These are phyloP conservation scores for Neocrepidodera transversa DNA, from an alignment of 2,888 invertebrate species.

Conservation along the genomic window DNA sequence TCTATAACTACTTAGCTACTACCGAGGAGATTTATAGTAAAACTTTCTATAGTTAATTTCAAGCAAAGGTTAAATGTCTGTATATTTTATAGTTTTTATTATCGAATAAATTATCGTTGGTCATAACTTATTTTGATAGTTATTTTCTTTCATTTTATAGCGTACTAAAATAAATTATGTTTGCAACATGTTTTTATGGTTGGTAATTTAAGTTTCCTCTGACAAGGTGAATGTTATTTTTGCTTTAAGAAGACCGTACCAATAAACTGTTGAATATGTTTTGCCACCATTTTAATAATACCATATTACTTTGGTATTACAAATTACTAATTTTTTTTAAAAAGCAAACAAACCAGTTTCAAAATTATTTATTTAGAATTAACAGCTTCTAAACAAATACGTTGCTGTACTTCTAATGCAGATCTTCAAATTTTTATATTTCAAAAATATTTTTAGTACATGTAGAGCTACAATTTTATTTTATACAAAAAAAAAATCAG, in stretches of 20 bases:
- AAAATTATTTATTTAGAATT: too few species aligned
- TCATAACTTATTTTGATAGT: slow-evolving; percentile 50
- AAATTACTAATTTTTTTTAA: too few species aligned
- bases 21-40: slow-evolving; percentile 54
- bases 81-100: slow-evolving; percentile 53
- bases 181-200: slow-evolving; percentile 41
- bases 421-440: too few species aligned
- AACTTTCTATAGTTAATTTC: slow-evolving; percentile 55
- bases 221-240: slow-evolving; percentile 43
- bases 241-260: slow-evolving; percentile 30
- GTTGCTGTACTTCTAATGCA: too few species aligned
- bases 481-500: too few species aligned
- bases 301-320: too few species aligned
- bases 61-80: slow-evolving; percentile 55
- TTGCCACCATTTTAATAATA: too few species aligned
- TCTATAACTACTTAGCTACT: slow-evolving; percentile 59
- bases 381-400: too few species aligned
- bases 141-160: slow-evolving; percentile 46
- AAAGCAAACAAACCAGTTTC: too few species aligned
- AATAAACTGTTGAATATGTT: slow-evolving; percentile 42
- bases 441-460: too few species aligned
- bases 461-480: too few species aligned
- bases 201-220: slow-evolving; percentile 34
- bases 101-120: slow-evolving; percentile 48
- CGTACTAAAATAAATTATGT: slow-evolving; percentile 42